Base-by-base conservation (phyloP, 2,797 vertebrate species). In the Danio choprae region DNA sequence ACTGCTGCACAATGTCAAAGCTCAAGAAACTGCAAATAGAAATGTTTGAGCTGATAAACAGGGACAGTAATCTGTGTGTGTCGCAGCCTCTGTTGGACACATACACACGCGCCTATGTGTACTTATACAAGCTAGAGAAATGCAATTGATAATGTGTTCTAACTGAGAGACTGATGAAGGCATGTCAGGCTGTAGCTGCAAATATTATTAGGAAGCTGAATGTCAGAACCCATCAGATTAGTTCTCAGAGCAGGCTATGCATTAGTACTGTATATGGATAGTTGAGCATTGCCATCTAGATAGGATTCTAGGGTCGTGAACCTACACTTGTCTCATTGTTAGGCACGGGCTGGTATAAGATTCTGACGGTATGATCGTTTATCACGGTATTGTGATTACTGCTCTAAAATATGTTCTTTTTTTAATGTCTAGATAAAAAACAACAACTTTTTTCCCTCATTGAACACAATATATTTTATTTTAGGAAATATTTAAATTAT, bases 121-220 rank as follows among this genome's bases (percentile, higher is more conserved):
- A 51, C 65, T 83, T 67, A 80, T 38, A 64, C 48, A 44, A 41
- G 10, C 15, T 20, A 40, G 50, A 55, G 15, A n/a, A 50, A 20
- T 80, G 50, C 46, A 67, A 44, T 83, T 51, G 43, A 75, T 50
- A 77, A 58, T 40, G 63, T 68, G 20, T 56, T 41, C 62, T 83
- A 81, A 77, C 78, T 60, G 29, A 68, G 83, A 81, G 72, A 62
- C 81, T 85, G 82, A 88, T 81, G 74, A 63, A 82, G 78, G 90
- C 90, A 92, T 92, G 89, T 90, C 90, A 91, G 89, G 88, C 88
- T 86, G 86, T 91, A 91, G 91, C 91, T 91, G 85, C 85, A 79
- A 83, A 80, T 86, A 72, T 87, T 87, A 90, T 88, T 87, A 84
- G 87, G 73, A 74, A 51, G 53, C 40, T 48, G 81, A 86, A 79